Evolutionary conservation across 2,113 vertebrate genomes (phyloP), one percentile per base, ranked within the genome.

Genomic region (Picathartes gymnocephalus): DNA sequence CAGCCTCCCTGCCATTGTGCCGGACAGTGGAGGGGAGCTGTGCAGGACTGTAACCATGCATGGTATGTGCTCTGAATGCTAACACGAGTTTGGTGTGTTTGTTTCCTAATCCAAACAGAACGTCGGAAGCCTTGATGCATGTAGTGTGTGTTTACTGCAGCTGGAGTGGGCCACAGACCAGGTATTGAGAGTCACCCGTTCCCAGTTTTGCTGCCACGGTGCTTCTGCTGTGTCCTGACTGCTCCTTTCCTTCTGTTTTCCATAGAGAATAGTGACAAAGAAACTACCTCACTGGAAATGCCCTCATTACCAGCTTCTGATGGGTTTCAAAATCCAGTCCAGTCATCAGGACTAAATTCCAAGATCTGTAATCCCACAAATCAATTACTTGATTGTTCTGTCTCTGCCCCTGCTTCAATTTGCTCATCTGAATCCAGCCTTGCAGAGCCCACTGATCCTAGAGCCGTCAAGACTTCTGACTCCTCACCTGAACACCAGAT

Each of bases 81-180:
- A 98, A 98, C 97, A 97, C 82, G 37, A 98, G 97, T 98, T 97
- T 98, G 98, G 95, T 98, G 97, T 98, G 98, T 98, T 98, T 98
- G 97, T 99, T 98, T 98, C 98, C 98, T 99, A 99, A 99, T 98
- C 97, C 97, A 97, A 99, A 98, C 99, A 99, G 99, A 99, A 97
- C 98, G 98, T 98, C 98, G 95, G 98, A 98, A 99, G 98, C 98
- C 99, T 98, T 99, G 99, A 99, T 99, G 99, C 99, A 99, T 99
- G 98, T 99, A 97, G 96, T 99, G 98, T 98, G 98, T 98, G 97
- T 98, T 96, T 98, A 88, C 99, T 98, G 98, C 98, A 98, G 98
- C 99, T 99, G 99, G 98, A 99, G 98, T 98, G 99, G 98, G 98
- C 98, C 97, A 98, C 98, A 98, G 98, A 99, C 98, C 99, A 99